Evolutionary conservation across 2,797 vertebrate genomes (phyloP).

Genomic region (Lates japonicus): DNA sequence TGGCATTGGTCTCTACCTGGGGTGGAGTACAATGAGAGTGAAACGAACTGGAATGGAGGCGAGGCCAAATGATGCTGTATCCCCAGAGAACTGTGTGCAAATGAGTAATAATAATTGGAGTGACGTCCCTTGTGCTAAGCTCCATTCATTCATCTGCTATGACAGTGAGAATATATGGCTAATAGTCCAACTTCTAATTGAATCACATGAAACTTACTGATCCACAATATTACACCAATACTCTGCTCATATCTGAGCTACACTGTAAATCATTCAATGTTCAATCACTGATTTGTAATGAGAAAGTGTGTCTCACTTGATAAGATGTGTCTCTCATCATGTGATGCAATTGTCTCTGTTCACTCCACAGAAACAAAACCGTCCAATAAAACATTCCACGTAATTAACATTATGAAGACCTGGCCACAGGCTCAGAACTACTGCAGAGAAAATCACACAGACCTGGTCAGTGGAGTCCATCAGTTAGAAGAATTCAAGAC

Average conservation of each 20-base stretch:
- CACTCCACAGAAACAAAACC: background rate
- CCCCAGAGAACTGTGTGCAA: accelerated
- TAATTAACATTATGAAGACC: accelerated
- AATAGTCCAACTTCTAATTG: too few species aligned
- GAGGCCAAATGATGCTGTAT: accelerated
- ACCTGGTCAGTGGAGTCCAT: slow-evolving; percentile 31
- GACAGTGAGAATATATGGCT: too few species aligned
- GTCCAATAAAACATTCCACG: accelerated
- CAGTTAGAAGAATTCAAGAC: accelerated
- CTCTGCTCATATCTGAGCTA: too few species aligned
- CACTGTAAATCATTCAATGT: too few species aligned
- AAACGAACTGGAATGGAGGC: accelerated
- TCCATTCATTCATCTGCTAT: too few species aligned
- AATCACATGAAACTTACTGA: too few species aligned
- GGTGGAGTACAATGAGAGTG: accelerated
- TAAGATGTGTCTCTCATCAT: too few species aligned
- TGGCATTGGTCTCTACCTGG: slow-evolving; percentile 49
- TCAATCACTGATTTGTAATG: too few species aligned
- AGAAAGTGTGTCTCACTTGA: too few species aligned
- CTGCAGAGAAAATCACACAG: slow-evolving; percentile 32
- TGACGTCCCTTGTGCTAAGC: too few species aligned
- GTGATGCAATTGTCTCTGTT: background rate
- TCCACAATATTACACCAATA: too few species aligned
- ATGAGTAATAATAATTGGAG: too few species aligned
- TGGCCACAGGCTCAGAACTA: background rate